Conservation (phyloP, 2,797 vertebrate genomes). For the Phoxinus dragarum region DNA sequence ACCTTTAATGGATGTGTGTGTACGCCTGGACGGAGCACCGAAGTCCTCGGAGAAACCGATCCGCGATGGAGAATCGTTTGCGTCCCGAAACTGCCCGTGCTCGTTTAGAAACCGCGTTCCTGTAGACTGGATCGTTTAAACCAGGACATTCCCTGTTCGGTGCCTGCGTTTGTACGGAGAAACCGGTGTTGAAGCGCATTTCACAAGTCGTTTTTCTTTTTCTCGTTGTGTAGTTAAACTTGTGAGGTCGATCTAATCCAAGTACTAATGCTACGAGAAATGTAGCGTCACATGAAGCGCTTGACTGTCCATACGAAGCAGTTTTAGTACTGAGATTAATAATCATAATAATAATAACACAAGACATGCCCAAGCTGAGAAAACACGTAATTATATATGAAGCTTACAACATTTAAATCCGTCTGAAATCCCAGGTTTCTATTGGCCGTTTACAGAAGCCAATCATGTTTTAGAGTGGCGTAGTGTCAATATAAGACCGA, state of each 20-base stretch:
- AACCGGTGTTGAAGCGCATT: background rate
- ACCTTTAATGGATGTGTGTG: conserved; percentile 42
- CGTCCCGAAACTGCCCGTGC: background rate
- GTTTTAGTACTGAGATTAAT: background rate
- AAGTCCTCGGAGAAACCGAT: background rate
- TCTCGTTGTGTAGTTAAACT: background rate
- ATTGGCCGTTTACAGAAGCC: background rate
- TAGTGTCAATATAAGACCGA: no score
- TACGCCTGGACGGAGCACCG: conserved; percentile 13
- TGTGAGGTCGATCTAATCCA: background rate
- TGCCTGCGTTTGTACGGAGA: background rate
- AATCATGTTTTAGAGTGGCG: background rate
- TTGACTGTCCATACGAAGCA: background rate
- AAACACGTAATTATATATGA: no score
- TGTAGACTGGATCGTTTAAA: background rate
- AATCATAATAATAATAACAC: background rate
- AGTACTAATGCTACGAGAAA: background rate
- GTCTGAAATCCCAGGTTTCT: background rate
- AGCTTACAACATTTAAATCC: no score
- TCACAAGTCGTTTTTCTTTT: background rate
- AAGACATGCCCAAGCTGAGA: background rate
- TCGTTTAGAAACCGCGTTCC: background rate
- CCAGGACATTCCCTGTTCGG: background rate
- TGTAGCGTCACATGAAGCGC: conserved; percentile 8
- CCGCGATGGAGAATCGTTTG: background rate